Evolutionary conservation across 1,140 invertebrate genomes (phyloP).

Genomic region (Euwallacea similis): DNA sequence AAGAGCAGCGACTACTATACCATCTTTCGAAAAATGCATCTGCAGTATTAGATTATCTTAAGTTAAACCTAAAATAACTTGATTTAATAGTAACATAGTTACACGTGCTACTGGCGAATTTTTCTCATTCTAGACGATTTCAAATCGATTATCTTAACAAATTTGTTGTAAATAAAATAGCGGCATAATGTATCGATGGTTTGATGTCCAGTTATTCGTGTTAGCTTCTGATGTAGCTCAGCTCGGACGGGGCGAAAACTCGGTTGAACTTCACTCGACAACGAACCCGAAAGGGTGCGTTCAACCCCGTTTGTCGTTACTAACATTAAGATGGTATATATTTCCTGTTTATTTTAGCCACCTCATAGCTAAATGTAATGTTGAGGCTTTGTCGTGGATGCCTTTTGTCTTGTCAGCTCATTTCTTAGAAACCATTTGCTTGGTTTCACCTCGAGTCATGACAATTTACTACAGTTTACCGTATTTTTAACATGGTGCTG

Average conservation of each 20-base stretch:
- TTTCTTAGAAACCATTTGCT: neutral
- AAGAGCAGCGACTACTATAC: constrained; percentile 16
- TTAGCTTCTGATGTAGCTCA: constrained; percentile 45
- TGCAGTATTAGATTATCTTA: constrained; percentile 36
- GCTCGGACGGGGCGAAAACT: constrained; percentile 29
- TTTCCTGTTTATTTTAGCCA: constrained; percentile 42
- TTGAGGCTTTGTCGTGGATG: constrained; percentile 29
- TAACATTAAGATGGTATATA: constrained; percentile 47
- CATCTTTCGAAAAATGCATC: constrained; percentile 30
- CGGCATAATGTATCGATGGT: constrained; percentile 47
- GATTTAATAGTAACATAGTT: constrained; percentile 9
- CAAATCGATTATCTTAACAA: constrained; percentile 28
- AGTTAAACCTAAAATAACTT: constrained; percentile 29
- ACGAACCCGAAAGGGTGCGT: constrained; percentile 11
- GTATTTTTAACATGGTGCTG: no score
- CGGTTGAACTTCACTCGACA: constrained; percentile 18
- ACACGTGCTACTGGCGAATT: neutral
- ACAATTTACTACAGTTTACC: no score
- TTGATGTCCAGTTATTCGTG: constrained; percentile 47
- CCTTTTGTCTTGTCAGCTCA: constrained; percentile 17
- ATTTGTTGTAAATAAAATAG: constrained; percentile 46
- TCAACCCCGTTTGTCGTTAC: constrained; percentile 34
- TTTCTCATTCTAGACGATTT: constrained; percentile 23
- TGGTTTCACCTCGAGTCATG: no score
- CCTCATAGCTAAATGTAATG: constrained; percentile 33